Percentiles rank a stretch among this genome's conserved stretches.
Conservation (phyloP, 2,888 invertebrate species). For the Coleophora deauratella region DNA sequence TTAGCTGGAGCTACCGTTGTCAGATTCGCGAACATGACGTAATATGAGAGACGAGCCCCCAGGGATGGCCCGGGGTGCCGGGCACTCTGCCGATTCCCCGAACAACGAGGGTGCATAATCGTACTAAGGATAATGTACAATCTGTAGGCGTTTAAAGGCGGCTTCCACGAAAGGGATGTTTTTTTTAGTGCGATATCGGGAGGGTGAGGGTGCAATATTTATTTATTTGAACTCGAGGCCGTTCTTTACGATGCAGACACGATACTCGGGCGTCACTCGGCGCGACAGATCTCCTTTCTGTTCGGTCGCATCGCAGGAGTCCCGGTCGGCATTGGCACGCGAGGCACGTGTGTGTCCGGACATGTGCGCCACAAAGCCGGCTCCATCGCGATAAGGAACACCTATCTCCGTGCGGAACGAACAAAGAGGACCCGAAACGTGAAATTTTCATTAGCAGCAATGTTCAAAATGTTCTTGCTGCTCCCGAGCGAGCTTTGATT, state of each 20-base stretch:
- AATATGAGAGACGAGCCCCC: constrained; percentile 67
- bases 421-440: constrained; percentile 63
- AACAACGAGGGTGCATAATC: constrained; percentile 74
- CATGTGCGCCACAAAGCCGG: constrained; percentile 50
- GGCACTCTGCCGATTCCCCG: constrained; percentile 68
- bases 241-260: constrained; percentile 59
- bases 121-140: constrained; percentile 75
- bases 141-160: constrained; percentile 75
- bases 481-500: constrained; percentile 55
- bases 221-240: constrained; percentile 64
- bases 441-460: constrained; percentile 70
- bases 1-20: constrained; percentile 30
- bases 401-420: constrained; percentile 47
- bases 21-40: constrained; percentile 62
- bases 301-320: constrained; percentile 22
- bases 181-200: constrained; percentile 67
- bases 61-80: constrained; percentile 53
- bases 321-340: constrained; percentile 48
- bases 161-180: constrained; percentile 72
- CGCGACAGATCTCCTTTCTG: constrained; percentile 37
- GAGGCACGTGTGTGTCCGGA: constrained; percentile 49
- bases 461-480: constrained; percentile 60
- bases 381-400: constrained; percentile 58
- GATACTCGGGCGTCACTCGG: constrained; percentile 54
- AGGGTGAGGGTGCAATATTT: constrained; percentile 75